These are phyloP conservation scores for Abramis brama DNA, from an alignment of 2,113 vertebrate species.

Conservation along the genomic window DNA sequence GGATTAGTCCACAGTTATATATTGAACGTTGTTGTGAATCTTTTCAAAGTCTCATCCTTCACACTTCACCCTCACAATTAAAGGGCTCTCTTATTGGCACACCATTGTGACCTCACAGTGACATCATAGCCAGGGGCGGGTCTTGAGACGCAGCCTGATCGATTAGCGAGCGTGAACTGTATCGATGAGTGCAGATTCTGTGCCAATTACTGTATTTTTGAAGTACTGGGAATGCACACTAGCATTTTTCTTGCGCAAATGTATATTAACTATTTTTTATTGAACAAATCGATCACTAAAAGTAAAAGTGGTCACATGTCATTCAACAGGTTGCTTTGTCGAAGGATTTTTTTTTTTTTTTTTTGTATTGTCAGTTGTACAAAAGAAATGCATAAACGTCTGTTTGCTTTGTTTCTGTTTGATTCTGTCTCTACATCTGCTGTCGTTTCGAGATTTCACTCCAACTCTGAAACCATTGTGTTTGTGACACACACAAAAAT, in stretches of 20 bases:
- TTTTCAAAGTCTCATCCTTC: background rate
- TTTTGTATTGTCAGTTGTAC: slow-evolving; percentile 57
- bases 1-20: background rate
- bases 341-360: slow-evolving; percentile 65
- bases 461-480: slow-evolving; percentile 39
- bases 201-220: slow-evolving; percentile 51
- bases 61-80: background rate
- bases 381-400: slow-evolving; percentile 25
- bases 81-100: slow-evolving; percentile 22
- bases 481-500: slow-evolving; percentile 51
- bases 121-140: background rate
- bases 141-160: background rate
- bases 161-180: background rate
- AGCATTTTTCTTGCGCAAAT: slow-evolving; percentile 60
- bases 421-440: slow-evolving; percentile 27
- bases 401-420: slow-evolving; percentile 9
- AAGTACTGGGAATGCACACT: background rate
- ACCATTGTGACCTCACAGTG: background rate
- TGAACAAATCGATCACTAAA: slow-evolving; percentile 61
- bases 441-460: slow-evolving; percentile 12
- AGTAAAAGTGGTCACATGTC: slow-evolving; percentile 63
- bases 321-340: slow-evolving; percentile 60
- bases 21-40: background rate
- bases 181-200: background rate
- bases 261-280: slow-evolving; percentile 79